Base-by-base conservation (phyloP, 1,140 invertebrate genomes). In the Acromyrmex echinatior region DNA sequence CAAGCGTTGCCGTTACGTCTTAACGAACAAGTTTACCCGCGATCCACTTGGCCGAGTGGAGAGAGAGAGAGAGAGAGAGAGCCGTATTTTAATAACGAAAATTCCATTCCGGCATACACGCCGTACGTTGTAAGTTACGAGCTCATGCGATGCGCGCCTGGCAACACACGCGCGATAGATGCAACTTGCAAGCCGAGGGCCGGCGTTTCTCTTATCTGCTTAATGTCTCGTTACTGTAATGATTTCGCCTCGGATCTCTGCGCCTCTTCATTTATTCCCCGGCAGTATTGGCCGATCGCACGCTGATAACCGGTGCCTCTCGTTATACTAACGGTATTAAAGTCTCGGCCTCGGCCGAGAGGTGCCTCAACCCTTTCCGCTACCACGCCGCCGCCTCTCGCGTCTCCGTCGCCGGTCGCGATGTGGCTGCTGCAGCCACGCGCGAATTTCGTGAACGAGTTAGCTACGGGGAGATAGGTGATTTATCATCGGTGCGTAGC, bases 221-320 rank as follows among this genome's bases (percentile, higher is more conserved):
- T 91, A 91, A 91, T 91, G 90, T 91, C 90, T 91, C 90, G 90
- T 91, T 91, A 91, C 89, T 70, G 84, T 91, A 91, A 91, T 88
- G 90, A 91, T 91, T 91, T 91, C 87, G 87, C 90, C 89, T 91
- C 81, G 90, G 87, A 90, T 91, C 90, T 88, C 90, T 88, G 90
- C 89, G 90, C 90, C 90, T 90, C 90, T 91, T 90, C 86, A 91
- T 90, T 90, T 91, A 91, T 91, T 91, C 89, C 77, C 68, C 86
- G 86, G 86, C 86, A 76, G 86, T 91, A 91, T 91, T 91, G 90
- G 90, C 87, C 90, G 90, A 90, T 90, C 88, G 88, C 56, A 87
- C 51, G 51, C 88, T 63, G 89, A 91, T 91, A 91, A 65, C 71
- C 63, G 87, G 70, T 68, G 79, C 89, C 87, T 86, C 90, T 91